Conservation (phyloP, 2,888 invertebrate genomes). For the Drosophila sordidula region DNA sequence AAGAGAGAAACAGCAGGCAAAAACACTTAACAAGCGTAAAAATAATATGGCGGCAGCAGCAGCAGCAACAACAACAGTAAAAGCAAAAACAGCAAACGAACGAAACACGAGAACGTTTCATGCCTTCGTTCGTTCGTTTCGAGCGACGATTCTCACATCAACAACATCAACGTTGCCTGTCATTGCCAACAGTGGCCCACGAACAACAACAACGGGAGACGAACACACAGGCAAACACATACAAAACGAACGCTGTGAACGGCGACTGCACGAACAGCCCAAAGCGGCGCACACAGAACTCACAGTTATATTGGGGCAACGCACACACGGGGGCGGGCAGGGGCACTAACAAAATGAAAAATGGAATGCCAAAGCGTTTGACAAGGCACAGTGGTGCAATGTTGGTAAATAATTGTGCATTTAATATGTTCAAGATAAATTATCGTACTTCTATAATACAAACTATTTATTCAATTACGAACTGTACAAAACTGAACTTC, state of each 20-base stretch:
- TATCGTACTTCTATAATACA: too few relatives aligned
- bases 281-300: conserved; percentile 49
- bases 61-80: conserved; percentile 33
- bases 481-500: too few relatives aligned
- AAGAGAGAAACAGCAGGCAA: conserved; percentile 57
- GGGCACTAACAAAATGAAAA: conserved; percentile 72
- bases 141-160: conserved; percentile 37
- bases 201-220: conserved; percentile 31
- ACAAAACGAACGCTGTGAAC: conserved; percentile 41
- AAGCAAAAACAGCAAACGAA: conserved; percentile 32
- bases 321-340: conserved; percentile 30
- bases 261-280: conserved; percentile 53
- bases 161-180: conserved; percentile 51
- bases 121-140: conserved; percentile 38
- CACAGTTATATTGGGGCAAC: conserved; percentile 8
- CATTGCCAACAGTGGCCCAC: conserved; percentile 46
- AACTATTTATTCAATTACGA: too few relatives aligned
- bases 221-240: conserved; percentile 26
- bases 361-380: conserved; percentile 63
- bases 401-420: neutral
- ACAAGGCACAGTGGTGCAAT: conserved; percentile 59
- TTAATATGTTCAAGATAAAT: neutral
- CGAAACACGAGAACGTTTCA: conserved; percentile 45
- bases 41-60: conserved; percentile 74
- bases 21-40: conserved; percentile 63